Evolutionary conservation across 2,113 vertebrate species (phyloP).

Genomic region (Glareola pratincola): DNA sequence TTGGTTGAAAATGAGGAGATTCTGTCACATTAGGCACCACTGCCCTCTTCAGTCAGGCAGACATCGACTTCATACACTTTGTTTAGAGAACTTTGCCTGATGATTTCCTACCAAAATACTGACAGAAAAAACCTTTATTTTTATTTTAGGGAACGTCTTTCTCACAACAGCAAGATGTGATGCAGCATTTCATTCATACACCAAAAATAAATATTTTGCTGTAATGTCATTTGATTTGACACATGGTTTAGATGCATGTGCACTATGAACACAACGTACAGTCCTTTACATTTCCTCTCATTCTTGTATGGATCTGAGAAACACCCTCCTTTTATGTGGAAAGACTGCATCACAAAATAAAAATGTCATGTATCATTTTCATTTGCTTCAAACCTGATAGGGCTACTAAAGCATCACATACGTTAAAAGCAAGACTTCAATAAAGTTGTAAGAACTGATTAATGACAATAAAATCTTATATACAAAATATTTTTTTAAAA

Average conservation of each 20-base stretch:
- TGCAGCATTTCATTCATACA: background rate
- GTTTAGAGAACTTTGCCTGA: background rate
- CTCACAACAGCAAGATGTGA: background rate
- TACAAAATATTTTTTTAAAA: background rate
- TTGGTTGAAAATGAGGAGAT: background rate
- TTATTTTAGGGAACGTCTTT: background rate
- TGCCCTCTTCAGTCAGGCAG: slow-evolving; percentile 68
- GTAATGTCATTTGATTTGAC: background rate
- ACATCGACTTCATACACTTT: background rate
- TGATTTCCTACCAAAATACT: background rate
- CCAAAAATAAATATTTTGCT: background rate
- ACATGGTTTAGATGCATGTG: background rate
- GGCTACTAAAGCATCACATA: background rate
- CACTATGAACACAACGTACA: background rate
- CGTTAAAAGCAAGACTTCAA: background rate
- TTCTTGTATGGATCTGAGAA: background rate
- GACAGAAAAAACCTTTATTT: background rate
- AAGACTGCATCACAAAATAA: background rate
- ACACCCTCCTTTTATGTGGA: background rate
- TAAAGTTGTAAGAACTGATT: background rate
- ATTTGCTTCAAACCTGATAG: background rate
- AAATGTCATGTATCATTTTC: background rate
- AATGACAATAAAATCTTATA: background rate
- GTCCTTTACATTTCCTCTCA: background rate
- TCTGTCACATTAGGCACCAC: slow-evolving; percentile 44